Evolutionary conservation across 2,113 vertebrate species (phyloP).

Genomic region (Siniperca chuatsi): DNA sequence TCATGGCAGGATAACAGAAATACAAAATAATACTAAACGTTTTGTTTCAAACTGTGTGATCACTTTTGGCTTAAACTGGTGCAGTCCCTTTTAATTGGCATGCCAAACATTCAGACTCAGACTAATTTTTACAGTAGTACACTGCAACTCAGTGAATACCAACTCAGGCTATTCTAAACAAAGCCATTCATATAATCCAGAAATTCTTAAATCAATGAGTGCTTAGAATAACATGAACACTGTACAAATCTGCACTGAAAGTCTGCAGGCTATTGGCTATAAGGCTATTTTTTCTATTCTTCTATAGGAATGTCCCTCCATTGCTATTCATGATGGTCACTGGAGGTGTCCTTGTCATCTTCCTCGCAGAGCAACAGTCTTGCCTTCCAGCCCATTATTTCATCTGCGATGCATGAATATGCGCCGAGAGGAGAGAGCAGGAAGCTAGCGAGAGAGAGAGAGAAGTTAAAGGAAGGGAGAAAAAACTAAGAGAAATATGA

Average conservation of each 20-base stretch:
- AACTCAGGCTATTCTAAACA: neutral
- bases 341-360: constrained; percentile 21
- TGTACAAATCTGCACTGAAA: neutral
- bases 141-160: neutral
- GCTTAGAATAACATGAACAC: neutral
- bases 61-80: neutral
- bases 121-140: neutral
- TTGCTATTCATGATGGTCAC: constrained; percentile 36
- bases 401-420: constrained; percentile 21
- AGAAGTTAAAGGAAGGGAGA: neutral
- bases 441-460: neutral
- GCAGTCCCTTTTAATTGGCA: neutral
- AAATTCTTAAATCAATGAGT: neutral
- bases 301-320: neutral
- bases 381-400: constrained; percentile 40
- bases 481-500: constrained; percentile 27
- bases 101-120: neutral
- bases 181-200: neutral
- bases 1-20: neutral
- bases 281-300: neutral
- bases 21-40: neutral
- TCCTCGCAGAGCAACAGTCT: neutral
- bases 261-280: neutral
- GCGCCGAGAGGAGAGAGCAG: neutral
- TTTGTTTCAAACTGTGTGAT: neutral